Evolutionary conservation across 2,888 invertebrate species (phyloP).

Genomic region (Apodemia duryi): DNA sequence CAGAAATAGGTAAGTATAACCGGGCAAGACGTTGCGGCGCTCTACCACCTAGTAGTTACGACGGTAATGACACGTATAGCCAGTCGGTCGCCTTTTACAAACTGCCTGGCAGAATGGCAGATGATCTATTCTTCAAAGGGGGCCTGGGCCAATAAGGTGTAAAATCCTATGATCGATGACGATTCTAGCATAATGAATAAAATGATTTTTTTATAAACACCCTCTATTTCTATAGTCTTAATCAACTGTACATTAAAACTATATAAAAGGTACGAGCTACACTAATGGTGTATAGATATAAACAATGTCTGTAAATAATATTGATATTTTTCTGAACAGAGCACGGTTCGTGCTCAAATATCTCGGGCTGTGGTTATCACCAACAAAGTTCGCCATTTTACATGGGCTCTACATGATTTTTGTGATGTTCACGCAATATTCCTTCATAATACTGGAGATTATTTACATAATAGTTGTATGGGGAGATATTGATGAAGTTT

Average conservation of each 20-base stretch:
- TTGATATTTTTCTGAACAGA: conserved; percentile 44
- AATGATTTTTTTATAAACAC: not conserved
- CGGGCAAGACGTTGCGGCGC: too few species aligned
- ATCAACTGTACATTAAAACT: not conserved
- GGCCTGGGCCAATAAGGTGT: too few species aligned
- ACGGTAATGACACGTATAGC: too few species aligned
- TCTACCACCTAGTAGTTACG: too few species aligned
- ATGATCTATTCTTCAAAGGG: too few species aligned
- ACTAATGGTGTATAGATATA: not conserved
- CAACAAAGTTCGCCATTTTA: conserved; percentile 36
- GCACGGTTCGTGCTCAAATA: conserved; percentile 47
- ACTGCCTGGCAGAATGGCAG: too few species aligned
- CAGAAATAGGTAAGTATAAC: too few species aligned
- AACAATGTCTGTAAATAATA: conserved; percentile 40
- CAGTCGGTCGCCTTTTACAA: too few species aligned
- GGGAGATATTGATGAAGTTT: conserved; percentile 59
- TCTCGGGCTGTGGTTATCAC: conserved; percentile 53
- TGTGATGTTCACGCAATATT: conserved; percentile 50
- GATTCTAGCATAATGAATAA: too few species aligned
- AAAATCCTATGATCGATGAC: too few species aligned
- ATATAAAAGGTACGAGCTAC: not conserved
- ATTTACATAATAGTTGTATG: conserved; percentile 54
- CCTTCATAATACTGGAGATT: conserved; percentile 55
- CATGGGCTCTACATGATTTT: conserved; percentile 43
- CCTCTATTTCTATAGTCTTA: not conserved